Conservation (phyloP, 2,113 vertebrate species). For the Lampris incognitus region DNA sequence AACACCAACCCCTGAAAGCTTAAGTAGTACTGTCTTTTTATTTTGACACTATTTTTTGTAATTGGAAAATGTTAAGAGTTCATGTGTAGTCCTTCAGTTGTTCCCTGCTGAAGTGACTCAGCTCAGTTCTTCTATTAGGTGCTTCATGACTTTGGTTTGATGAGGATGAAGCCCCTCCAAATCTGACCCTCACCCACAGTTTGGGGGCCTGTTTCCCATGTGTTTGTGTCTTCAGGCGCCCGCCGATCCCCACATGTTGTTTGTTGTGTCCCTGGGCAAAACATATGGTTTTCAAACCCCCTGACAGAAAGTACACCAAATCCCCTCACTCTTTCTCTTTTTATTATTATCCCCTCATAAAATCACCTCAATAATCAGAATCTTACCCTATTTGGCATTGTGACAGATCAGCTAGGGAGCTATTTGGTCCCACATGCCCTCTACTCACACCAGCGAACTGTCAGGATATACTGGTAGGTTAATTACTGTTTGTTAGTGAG, state of each 20-base stretch:
- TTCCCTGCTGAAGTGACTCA: conserved; percentile 1
- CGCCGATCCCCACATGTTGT: conserved; percentile 41
- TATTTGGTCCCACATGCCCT: conserved; percentile 23
- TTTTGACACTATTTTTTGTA: conserved; percentile 20
- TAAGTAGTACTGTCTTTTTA: conserved; percentile 1
- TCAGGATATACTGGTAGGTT: conserved; percentile 31
- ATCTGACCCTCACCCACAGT: conserved; percentile 28
- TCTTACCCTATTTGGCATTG: conserved; percentile 54
- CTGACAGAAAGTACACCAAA: conserved; percentile 62
- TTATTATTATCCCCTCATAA: conserved; percentile 48
- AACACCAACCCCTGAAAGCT: not conserved
- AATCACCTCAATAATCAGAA: conserved; percentile 70
- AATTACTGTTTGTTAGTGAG: conserved; percentile 24
- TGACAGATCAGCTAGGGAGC: conserved; percentile 39
- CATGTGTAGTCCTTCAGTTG: conserved; percentile 9
- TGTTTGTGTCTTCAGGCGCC: conserved; percentile 39
- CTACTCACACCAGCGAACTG: conserved; percentile 39
- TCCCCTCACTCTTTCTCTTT: conserved; percentile 27
- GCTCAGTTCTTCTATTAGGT: not conserved
- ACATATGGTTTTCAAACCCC: conserved; percentile 61
- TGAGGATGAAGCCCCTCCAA: conserved; percentile 25
- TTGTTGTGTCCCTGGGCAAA: conserved; percentile 65
- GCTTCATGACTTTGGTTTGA: conserved; percentile 11
- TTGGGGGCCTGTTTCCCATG: conserved; percentile 51
- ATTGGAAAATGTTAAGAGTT: conserved; percentile 11